Evolutionary conservation across 2,113 vertebrate genomes (phyloP), one percentile per base, ranked within the genome.

Genomic region (Cephalopterus ornatus): DNA sequence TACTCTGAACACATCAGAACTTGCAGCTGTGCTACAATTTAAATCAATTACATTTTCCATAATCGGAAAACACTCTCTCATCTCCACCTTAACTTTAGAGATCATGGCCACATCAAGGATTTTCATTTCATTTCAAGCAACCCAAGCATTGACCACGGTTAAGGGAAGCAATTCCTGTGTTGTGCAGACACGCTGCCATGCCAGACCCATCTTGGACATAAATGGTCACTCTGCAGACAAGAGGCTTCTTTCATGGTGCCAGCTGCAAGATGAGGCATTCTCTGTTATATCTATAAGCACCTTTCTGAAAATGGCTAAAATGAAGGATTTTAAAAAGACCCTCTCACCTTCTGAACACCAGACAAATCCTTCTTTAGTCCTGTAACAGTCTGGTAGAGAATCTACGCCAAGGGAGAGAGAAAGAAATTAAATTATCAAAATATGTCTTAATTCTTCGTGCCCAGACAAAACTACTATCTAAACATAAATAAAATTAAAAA

Each of bases 301-400:
- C 66, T 30, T 18, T 55, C 44, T 72, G 68, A 28, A 83, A 42
- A 86, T 0, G 0, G 32, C 42, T 63, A 46, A 76, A 74, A 85
- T 21, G 9, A 80, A 93, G 13, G 41, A 32, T 33, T 91, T 92
- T 14, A 67, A 63, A 77, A 52, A 62, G 56, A n/a, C 42, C 27
- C 27, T 81, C 97, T 74, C 97, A 99, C 99, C 97, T 96, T 98
- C 84, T 99, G 99, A 82, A 99, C 99, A 52, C 99, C 99, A 6
- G 99, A 99, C 59, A 99, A 98, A 93, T 99, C 99, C 95, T 99
- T 99, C 98, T 98, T 99, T 93, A 99, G 90, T 73, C 99, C 99
- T 1, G 98, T 99, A 77, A 99, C 98, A 6, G 99, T 99, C 95
- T 99, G 99, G 81, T 99, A 99, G 17, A 99, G 97, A 97, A 99